These are phyloP conservation scores for Acropora yongei DNA, from an alignment of 64 coral and sea anemone species.

Conservation along the genomic window DNA sequence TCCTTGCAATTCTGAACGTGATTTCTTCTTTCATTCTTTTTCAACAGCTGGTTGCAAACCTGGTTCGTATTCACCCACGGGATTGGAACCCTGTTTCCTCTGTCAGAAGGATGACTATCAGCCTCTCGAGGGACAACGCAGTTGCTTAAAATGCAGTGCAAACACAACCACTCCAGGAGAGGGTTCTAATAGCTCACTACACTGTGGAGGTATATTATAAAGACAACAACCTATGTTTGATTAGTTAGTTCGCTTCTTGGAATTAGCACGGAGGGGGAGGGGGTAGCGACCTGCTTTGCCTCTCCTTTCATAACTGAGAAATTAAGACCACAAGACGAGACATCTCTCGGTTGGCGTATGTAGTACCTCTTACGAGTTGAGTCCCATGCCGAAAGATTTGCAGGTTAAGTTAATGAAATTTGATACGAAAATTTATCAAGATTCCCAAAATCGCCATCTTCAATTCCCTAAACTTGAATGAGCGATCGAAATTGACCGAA, in stretches of 20 bases:
- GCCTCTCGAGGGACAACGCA: background rate
- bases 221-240: background rate
- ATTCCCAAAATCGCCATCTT: background rate
- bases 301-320: no score
- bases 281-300: no score
- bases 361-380: background rate
- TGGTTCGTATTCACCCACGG: slow-evolving; percentile 68
- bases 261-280: background rate
- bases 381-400: background rate
- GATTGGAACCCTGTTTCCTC: slow-evolving; percentile 53
- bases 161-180: slow-evolving; percentile 19
- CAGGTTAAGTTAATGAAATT: background rate
- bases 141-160: slow-evolving; percentile 10
- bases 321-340: background rate
- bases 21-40: background rate
- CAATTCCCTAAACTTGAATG: no score
- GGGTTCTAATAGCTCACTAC: slow-evolving; percentile 32
- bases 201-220: slow-evolving; percentile 31
- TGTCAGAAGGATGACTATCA: slow-evolving; percentile 61
- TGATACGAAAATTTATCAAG: background rate
- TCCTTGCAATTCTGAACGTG: background rate
- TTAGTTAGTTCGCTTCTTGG: background rate
- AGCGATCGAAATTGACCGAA: no score
- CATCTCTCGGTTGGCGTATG: background rate
- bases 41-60: slow-evolving; percentile 41